These are phyloP conservation scores for Caenorhabditis remanei DNA, from an alignment of 1,140 invertebrate genomes.

Conservation along the genomic window DNA sequence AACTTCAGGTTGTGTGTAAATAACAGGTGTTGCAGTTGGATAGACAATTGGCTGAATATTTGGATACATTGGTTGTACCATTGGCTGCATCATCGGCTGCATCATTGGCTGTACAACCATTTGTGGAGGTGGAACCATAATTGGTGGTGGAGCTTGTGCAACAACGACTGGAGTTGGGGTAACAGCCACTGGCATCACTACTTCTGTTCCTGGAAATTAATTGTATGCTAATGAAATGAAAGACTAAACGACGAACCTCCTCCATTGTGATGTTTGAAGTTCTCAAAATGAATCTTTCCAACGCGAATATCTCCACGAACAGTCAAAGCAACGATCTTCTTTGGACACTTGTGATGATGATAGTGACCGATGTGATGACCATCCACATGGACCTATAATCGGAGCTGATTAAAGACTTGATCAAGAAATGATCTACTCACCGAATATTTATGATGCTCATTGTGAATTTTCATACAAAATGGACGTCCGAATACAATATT, in stretches of 20 bases:
- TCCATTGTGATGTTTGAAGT: conserved; percentile 66
- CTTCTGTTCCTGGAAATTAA: neutral
- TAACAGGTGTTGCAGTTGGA: conserved; percentile 35
- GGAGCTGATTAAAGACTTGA: neutral
- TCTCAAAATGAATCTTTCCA: conserved; percentile 64
- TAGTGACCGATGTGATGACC: conserved; percentile 65
- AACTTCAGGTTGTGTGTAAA: conserved; percentile 42
- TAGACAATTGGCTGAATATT: neutral
- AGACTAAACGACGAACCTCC: conserved; percentile 18
- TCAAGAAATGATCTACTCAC: neutral
- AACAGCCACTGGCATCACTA: conserved; percentile 15
- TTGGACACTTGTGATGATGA: conserved; percentile 62
- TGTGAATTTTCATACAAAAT: conserved; percentile 67
- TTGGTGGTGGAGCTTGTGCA: conserved; percentile 14
- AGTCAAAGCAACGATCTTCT: conserved; percentile 53
- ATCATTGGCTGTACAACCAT: conserved; percentile 49
- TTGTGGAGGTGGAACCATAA: conserved; percentile 55
- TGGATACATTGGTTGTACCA: conserved; percentile 15
- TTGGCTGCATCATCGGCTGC: neutral
- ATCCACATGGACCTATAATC: conserved; percentile 65
- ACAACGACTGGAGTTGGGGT: conserved; percentile 30
- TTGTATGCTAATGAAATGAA: neutral
- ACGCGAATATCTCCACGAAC: conserved; percentile 63
- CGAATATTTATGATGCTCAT: conserved; percentile 65
- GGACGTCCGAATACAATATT: conserved; percentile 55